Percentiles rank a stretch among this genome's conserved stretches.
phyloP scores from a whole-genome alignment of 2,888 invertebrate species.

The Cartodere bifasciata region DNA sequence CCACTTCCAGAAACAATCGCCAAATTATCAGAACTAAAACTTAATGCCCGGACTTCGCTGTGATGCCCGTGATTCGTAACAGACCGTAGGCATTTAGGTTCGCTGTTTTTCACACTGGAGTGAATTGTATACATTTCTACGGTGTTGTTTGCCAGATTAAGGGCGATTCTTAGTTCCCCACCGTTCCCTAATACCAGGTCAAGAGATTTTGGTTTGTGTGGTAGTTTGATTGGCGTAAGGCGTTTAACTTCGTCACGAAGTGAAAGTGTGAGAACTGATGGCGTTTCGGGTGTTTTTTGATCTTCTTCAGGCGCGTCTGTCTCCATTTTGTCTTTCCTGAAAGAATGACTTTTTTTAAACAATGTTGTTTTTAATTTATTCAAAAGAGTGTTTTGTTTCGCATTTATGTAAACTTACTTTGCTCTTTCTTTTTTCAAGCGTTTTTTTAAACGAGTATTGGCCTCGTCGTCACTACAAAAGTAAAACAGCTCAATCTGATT shows the following conservation, averaged over 20 bases:
- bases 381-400: no score
- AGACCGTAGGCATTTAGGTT: constrained; percentile 48
- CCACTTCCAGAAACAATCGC: constrained; percentile 78
- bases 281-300: constrained; percentile 14
- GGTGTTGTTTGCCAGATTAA: constrained; percentile 59
- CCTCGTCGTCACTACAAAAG: constrained; percentile 65
- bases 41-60: constrained; percentile 73
- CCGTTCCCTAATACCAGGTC: constrained; percentile 58
- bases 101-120: constrained; percentile 34
- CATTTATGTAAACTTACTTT: constrained; percentile 29
- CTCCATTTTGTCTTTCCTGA: constrained; percentile 22
- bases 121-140: constrained; percentile 57
- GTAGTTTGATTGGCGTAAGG: constrained; percentile 49
- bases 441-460: constrained; percentile 56
- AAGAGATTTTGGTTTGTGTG: constrained; percentile 58
- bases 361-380: no score
- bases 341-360: constrained; percentile 13
- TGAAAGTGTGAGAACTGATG: constrained; percentile 37
- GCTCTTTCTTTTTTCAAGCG: constrained; percentile 60
- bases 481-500: constrained; percentile 70
- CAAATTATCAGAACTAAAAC: constrained; percentile 83
- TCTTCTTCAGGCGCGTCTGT: constrained; percentile 24
- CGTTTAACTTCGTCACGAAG: constrained; percentile 63
- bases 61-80: constrained; percentile 73
- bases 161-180: constrained; percentile 55